phyloP scores from a whole-genome alignment of 2,797 vertebrate species.

The Danio albolineatus region DNA sequence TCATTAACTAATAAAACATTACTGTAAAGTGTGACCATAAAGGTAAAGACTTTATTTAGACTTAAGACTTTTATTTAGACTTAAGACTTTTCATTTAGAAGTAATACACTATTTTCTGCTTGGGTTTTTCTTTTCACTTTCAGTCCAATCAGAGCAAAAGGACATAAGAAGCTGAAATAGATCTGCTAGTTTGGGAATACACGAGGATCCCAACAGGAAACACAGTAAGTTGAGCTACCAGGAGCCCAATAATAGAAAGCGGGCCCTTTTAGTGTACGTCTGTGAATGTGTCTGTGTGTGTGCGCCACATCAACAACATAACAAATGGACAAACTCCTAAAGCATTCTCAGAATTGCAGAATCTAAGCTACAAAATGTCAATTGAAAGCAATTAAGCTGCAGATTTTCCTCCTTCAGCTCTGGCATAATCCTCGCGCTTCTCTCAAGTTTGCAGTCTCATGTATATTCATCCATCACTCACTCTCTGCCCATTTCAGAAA shows the following conservation, averaged over 20 bases:
- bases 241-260: conserved; percentile 50
- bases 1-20: no score
- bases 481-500: background rate
- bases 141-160: conserved; percentile 62
- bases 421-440: conserved; percentile 46
- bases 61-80: no score
- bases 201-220: conserved; percentile 50
- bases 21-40: no score
- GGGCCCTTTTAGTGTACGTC: conserved; percentile 19
- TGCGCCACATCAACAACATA: background rate
- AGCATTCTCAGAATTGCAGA: conserved; percentile 1
- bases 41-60: no score
- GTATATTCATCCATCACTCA: conserved; percentile 42
- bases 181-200: conserved; percentile 58
- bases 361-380: conserved; percentile 7
- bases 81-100: no score
- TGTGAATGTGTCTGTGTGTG: conserved; percentile 41
- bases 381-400: conserved; percentile 27
- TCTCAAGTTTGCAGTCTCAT: conserved; percentile 49
- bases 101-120: no score
- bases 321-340: conserved; percentile 31
- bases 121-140: background rate
- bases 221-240: conserved; percentile 46
- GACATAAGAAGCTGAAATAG: conserved; percentile 59
- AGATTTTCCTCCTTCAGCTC: conserved; percentile 21